Evolutionary conservation across 1,140 invertebrate species (phyloP).

Genomic region (Mizuhopecten yessoensis): DNA sequence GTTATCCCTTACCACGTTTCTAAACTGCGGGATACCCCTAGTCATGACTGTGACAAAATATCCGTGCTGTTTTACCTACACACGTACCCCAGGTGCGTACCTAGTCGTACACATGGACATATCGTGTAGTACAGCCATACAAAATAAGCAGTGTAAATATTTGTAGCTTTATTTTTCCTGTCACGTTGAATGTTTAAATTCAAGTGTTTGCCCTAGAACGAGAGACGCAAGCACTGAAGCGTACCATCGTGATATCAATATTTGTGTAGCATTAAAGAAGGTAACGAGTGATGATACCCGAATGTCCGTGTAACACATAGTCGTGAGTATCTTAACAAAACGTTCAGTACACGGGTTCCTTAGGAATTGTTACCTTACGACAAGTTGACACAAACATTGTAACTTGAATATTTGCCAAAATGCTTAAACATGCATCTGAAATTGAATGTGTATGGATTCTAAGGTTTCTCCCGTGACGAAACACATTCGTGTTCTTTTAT

Average conservation of each 20-base stretch:
- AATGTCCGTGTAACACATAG: not conserved
- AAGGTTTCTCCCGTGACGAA: too few relatives aligned
- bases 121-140: not conserved
- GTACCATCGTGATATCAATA: not conserved
- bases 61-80: not conserved
- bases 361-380: not conserved
- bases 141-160: conserved; percentile 10
- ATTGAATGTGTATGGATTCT: too few relatives aligned
- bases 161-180: not conserved
- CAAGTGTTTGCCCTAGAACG: conserved; percentile 23
- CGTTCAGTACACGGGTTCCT: not conserved
- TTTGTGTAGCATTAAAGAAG: not conserved
- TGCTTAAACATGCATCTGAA: too few relatives aligned
- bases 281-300: not conserved
- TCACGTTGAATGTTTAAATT: not conserved
- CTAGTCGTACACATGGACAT: not conserved
- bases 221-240: not conserved
- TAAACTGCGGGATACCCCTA: not conserved
- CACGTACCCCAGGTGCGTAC: not conserved
- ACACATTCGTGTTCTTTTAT: too few relatives aligned
- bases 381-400: not conserved
- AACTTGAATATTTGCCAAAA: too few relatives aligned
- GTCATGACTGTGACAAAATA: not conserved
- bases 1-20: conserved; percentile 16
- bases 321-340: not conserved